Conservation (phyloP, 2,888 invertebrate genomes). For the Acanthosepion pharaonis region DNA sequence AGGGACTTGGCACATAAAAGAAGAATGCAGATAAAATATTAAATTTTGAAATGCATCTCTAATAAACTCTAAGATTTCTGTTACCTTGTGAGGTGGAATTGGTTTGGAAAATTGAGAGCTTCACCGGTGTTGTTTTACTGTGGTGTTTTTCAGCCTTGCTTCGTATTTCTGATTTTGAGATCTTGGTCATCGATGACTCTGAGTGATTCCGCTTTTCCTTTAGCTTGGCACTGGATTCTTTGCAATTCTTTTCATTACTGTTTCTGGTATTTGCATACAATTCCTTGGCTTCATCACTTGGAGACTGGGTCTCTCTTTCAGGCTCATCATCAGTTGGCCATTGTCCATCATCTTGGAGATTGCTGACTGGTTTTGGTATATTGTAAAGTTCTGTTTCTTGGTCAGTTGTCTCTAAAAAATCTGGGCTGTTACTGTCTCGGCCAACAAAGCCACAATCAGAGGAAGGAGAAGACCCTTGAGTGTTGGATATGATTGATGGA, state of each 20-base stretch:
- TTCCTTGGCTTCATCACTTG: not conserved
- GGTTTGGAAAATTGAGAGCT: not conserved
- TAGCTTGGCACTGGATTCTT: not conserved
- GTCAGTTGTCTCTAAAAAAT: not conserved
- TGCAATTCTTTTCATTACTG: not conserved
- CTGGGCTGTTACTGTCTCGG: not conserved
- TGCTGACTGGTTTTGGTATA: not conserved
- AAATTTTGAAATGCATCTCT: too few relatives aligned
- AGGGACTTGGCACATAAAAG: too few relatives aligned
- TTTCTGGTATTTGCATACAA: not conserved
- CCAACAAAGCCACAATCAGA: not conserved
- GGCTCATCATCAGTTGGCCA: not conserved
- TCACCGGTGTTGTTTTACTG: not conserved
- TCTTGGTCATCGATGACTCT: not conserved
- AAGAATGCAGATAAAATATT: too few relatives aligned
- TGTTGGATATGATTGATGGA: not conserved
- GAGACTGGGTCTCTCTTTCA: not conserved
- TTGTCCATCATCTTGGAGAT: not conserved
- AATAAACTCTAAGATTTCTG: too few relatives aligned
- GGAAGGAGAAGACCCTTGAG: not conserved
- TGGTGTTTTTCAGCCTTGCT: constrained; percentile 33
- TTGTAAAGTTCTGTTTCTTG: not conserved
- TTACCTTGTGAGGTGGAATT: not conserved
- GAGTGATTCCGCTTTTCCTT: not conserved
- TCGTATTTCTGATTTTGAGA: not conserved